phyloP scores from a whole-genome alignment of 2,797 vertebrate genomes.

The Cottoperca gobio region DNA sequence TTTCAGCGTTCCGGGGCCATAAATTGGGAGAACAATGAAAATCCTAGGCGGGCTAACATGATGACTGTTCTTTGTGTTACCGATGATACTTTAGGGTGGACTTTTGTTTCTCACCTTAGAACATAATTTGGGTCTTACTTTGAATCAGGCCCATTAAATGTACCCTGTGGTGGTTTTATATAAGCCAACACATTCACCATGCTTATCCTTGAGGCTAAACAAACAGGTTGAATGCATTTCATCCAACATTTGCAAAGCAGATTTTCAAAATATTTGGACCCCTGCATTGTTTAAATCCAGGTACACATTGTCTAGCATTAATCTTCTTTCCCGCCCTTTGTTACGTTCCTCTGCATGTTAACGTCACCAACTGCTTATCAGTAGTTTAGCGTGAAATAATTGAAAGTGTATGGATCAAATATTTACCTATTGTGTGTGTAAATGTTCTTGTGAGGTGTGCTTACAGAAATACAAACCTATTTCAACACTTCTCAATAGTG shows the following conservation, averaged over 20 bases:
- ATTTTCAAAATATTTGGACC: neutral
- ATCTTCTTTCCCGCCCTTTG: neutral
- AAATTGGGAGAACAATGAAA: neutral
- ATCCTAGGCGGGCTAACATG: neutral
- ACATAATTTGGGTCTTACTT: neutral
- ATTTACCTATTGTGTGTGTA: neutral
- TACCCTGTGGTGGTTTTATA: neutral
- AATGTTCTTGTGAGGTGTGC: neutral
- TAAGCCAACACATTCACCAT: neutral
- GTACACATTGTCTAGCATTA: neutral
- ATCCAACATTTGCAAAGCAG: neutral
- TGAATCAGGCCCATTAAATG: neutral
- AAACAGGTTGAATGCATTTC: neutral
- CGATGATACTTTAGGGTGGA: neutral
- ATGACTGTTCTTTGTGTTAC: neutral
- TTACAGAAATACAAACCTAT: neutral
- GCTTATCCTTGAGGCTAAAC: neutral
- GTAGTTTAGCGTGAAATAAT: neutral
- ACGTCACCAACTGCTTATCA: neutral
- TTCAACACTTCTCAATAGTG: neutral
- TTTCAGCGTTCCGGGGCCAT: neutral
- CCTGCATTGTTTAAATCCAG: neutral
- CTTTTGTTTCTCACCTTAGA: neutral
- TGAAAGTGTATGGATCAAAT: neutral
- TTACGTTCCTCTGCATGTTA: neutral